Conservation (phyloP, 2,888 invertebrate genomes). For the Lycophotia porphyrea region DNA sequence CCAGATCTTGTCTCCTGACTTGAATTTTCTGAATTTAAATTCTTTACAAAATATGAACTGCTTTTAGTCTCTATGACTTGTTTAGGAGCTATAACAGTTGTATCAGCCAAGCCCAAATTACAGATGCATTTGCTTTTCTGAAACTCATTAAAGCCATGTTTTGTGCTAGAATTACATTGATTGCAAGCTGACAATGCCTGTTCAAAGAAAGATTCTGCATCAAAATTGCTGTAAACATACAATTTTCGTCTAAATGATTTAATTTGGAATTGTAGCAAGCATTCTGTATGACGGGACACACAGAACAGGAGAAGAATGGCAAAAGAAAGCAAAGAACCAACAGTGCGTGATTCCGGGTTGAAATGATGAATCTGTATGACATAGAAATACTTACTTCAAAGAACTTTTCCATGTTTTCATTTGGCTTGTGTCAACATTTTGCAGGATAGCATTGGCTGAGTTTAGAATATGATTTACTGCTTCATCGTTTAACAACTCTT, state of each 20-base stretch:
- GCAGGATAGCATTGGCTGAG: conserved; percentile 69
- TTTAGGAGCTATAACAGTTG: conserved; percentile 46
- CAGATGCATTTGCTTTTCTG: conserved; percentile 77
- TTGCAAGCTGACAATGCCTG: conserved; percentile 72
- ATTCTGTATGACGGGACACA: no score
- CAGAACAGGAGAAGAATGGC: no score
- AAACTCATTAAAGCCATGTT: conserved; percentile 65
- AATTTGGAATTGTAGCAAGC: not conserved
- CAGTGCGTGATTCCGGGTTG: no score
- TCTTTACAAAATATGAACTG: conserved; percentile 63
- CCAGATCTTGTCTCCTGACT: conserved; percentile 73
- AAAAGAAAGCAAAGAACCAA: no score
- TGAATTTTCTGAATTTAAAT: conserved; percentile 68
- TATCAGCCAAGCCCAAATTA: conserved; percentile 65
- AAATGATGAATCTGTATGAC: no score
- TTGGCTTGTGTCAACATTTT: conserved; percentile 69
- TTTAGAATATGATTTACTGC: conserved; percentile 69
- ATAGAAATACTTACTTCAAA: conserved; percentile 71
- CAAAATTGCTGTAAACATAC: conserved; percentile 77
- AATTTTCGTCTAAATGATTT: not conserved
- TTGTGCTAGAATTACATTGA: conserved; percentile 66
- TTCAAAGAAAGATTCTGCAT: conserved; percentile 75
- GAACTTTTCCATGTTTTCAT: conserved; percentile 77
- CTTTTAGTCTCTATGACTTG: conserved; percentile 45
- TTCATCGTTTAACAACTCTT: conserved; percentile 66